Evolutionary conservation across 2,888 invertebrate genomes (phyloP), one percentile per base, ranked within the genome.

Genomic region (Tiliacea aurago): DNA sequence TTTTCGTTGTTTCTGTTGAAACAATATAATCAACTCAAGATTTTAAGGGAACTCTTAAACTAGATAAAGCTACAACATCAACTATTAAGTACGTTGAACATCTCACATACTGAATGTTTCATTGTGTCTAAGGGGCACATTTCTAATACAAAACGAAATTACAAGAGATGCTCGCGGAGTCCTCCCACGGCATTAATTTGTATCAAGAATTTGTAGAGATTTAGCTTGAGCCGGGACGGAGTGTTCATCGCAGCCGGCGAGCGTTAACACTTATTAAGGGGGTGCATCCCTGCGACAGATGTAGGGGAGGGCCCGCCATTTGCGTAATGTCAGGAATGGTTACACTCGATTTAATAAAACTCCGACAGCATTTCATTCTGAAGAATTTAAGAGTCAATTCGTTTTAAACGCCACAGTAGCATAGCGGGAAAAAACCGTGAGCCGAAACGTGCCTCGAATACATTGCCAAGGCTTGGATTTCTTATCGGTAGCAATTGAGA

Each of bases 261-360:
- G 94, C 95, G 95, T 96, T 95, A 95, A 95, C 96, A 95, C 96
- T 95, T 96, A 96, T 96, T 96, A 96, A 95, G 96, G 95, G 95
- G 95, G 95, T 95, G 96, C 96, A 96, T 96, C 96, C 93, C 95
- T 91, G 95, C 96, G 95, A 96, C 96, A 96, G 96, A 96, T 95
- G 96, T 96, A 95, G 94, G 96, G 96, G 96, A 94, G 95, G 95
- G 90, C 92, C 93, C 94, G 94, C 95, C 96, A 95, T 96, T 96
- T 96, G 95, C 95, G 95, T 96, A 96, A 96, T 95, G 95, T 94
- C 92, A 95, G 95, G 95, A 96, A 95, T 95, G 95, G 96, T 96
- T 95, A 95, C 96, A 96, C 95, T 96, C 96, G 95, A 96, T 96
- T 96, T 96, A 96, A 96, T 96, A 96, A 96, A 96, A 96, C 94